Evolutionary conservation across 1,140 invertebrate genomes (phyloP).

Genomic region (Theocolax elegans): DNA sequence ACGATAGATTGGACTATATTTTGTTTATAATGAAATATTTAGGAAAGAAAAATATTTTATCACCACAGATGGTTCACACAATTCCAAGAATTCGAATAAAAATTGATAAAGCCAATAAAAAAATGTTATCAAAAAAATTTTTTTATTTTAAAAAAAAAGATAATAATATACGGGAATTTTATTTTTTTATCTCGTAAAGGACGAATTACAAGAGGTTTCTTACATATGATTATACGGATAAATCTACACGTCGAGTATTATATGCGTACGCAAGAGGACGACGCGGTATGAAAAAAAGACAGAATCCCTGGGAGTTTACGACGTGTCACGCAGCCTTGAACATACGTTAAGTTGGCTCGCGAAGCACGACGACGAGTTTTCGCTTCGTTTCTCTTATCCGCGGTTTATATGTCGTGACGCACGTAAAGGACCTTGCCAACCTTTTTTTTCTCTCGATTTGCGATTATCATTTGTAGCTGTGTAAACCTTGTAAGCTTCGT

Average conservation of each 20-base stretch:
- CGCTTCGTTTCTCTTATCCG: slow-evolving; percentile 7
- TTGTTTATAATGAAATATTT: too few relatives aligned
- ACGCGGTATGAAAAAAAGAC: slow-evolving; percentile 15
- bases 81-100: too few relatives aligned
- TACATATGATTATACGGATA: slow-evolving; percentile 30
- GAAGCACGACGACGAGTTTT: slow-evolving; percentile 13
- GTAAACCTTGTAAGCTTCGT: background rate
- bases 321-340: slow-evolving; percentile 36
- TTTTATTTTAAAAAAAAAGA: too few relatives aligned
- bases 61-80: too few relatives aligned
- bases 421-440: background rate
- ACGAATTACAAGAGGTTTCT: slow-evolving; percentile 2
- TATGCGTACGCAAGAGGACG: background rate
- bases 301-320: slow-evolving; percentile 27
- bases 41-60: too few relatives aligned
- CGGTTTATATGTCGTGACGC: background rate
- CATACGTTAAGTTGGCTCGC: slow-evolving; percentile 23
- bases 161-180: too few relatives aligned
- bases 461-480: background rate
- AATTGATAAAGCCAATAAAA: too few relatives aligned
- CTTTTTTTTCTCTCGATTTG: background rate
- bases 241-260: slow-evolving; percentile 22
- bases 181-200: too few relatives aligned
- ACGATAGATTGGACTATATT: too few relatives aligned
- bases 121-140: too few relatives aligned